These are phyloP conservation scores for Drosophila nasuta DNA, from an alignment of 1,140 invertebrate species.

Conservation along the genomic window DNA sequence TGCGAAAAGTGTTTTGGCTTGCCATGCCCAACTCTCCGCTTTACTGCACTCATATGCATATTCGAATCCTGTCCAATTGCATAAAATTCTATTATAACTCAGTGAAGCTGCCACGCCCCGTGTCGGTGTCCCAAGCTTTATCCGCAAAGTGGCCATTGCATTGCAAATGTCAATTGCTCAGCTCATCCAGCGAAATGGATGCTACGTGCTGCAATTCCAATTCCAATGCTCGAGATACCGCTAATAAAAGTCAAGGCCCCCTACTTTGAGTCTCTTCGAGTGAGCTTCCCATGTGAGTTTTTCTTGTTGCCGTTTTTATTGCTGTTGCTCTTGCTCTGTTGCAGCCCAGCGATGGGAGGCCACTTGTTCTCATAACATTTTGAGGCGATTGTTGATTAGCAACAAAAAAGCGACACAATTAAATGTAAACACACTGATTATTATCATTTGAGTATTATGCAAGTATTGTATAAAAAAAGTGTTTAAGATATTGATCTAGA, in stretches of 20 bases:
- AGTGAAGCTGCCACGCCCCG: conserved; percentile 7
- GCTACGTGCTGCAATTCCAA: conserved; percentile 69
- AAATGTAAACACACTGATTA: conserved; percentile 53
- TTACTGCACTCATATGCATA: conserved; percentile 7
- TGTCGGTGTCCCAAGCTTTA: not conserved
- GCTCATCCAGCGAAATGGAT: conserved; percentile 60
- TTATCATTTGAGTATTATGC: conserved; percentile 10
- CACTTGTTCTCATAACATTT: conserved; percentile 40
- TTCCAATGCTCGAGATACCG: conserved; percentile 49
- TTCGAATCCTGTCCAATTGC: conserved; percentile 2
- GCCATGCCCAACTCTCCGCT: not conserved
- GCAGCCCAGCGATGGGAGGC: not conserved
- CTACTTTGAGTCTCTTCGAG: conserved; percentile 1
- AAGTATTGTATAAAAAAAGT: not conserved
- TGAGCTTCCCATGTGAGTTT: conserved; percentile 45
- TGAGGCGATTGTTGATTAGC: conserved; percentile 58
- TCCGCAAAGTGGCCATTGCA: conserved; percentile 17
- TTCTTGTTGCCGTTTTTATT: conserved; percentile 7
- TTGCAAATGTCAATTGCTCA: conserved; percentile 61
- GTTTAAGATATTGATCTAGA: no score
- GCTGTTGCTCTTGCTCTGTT: not conserved
- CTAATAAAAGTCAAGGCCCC: conserved; percentile 56
- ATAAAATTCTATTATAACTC: conserved; percentile 18
- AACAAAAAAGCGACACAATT: conserved; percentile 59
- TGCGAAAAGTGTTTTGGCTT: conserved; percentile 14